phyloP scores from a whole-genome alignment of 2,888 invertebrate genomes.

The Drosophila barbarae region DNA sequence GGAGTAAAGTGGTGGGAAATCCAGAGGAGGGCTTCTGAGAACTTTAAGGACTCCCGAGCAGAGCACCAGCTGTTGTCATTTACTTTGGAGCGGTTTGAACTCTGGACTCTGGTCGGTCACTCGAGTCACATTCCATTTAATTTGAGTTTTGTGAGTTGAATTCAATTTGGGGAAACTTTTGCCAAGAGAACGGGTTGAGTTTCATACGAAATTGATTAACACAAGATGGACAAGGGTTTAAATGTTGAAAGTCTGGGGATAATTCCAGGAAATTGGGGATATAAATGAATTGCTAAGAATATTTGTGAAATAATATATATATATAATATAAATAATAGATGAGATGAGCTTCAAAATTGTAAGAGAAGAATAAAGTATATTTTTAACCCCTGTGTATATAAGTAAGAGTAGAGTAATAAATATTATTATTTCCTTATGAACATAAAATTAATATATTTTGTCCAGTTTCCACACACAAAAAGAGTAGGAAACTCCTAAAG shows the following conservation, averaged over 20 bases:
- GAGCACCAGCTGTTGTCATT: constrained; percentile 64
- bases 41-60: constrained; percentile 26
- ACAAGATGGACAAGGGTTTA: constrained; percentile 2
- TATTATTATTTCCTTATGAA: not conserved
- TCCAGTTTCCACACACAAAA: not conserved
- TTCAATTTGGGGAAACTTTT: constrained; percentile 50
- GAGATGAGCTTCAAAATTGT: not conserved
- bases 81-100: constrained; percentile 50
- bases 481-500: no score
- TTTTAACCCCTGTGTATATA: no score
- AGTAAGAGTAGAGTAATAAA: not conserved
- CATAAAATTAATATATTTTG: not conserved
- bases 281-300: not conserved
- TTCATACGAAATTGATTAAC: constrained; percentile 11
- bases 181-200: constrained; percentile 5
- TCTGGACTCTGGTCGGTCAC: constrained; percentile 55
- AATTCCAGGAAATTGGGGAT: not conserved
- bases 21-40: constrained; percentile 2
- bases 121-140: constrained; percentile 61
- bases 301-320: not conserved
- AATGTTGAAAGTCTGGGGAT: not conserved
- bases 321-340: accelerated
- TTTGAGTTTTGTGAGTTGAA: constrained; percentile 55
- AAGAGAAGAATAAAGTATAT: not conserved
- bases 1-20: constrained; percentile 41